Percentiles rank a stretch among this genome's conserved stretches.
phyloP scores from a whole-genome alignment of 2,797 vertebrate species.

The Lates japonicus region DNA sequence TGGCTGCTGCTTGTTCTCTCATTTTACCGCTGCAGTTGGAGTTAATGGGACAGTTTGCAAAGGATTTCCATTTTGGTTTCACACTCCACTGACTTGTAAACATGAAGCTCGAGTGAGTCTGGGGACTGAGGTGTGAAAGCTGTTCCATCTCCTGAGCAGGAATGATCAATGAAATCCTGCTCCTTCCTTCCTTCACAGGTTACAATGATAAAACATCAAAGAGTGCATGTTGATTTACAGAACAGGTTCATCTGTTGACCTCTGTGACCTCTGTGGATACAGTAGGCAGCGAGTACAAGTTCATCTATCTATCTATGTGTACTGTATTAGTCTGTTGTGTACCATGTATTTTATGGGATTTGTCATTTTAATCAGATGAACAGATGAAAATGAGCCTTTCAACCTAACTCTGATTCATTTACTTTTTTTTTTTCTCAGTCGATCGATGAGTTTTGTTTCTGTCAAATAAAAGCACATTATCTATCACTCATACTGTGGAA shows the following conservation, averaged over 20 bases:
- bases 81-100: constrained; percentile 34
- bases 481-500: too few relatives aligned
- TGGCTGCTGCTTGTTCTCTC: constrained; percentile 1
- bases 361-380: too few relatives aligned
- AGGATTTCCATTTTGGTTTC: constrained; percentile 28
- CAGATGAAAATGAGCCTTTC: too few relatives aligned
- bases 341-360: too few relatives aligned
- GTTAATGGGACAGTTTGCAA: constrained; percentile 23
- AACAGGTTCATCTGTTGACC: neutral
- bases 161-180: constrained; percentile 32
- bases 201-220: constrained; percentile 13
- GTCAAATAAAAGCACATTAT: too few relatives aligned
- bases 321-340: too few relatives aligned
- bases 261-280: constrained; percentile 30
- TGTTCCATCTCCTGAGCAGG: constrained; percentile 34
- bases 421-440: too few relatives aligned
- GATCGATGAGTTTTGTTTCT: too few relatives aligned
- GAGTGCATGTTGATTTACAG: constrained; percentile 9
- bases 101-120: neutral
- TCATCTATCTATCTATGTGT: neutral
- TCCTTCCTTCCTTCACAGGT: neutral
- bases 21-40: constrained; percentile 14
- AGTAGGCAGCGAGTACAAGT: constrained; percentile 1
- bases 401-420: too few relatives aligned
- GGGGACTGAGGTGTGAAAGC: constrained; percentile 28